Conservation (phyloP, 2,888 invertebrate genomes). For the Sthenelais limicola region DNA sequence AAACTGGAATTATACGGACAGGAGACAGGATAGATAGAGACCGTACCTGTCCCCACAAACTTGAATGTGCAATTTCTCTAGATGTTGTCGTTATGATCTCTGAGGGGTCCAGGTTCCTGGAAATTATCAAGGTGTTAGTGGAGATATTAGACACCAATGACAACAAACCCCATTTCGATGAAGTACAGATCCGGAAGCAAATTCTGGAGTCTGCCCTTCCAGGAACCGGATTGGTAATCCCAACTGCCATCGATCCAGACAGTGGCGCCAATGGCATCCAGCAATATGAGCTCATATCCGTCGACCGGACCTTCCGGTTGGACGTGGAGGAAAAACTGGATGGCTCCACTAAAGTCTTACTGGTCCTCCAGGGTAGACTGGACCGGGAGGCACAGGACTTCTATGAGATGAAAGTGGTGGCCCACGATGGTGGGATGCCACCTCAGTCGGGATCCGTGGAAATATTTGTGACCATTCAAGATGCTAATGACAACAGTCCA, state of each 20-base stretch:
- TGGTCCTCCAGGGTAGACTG: conserved; percentile 47
- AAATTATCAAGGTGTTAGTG: conserved; percentile 46
- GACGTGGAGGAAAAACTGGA: conserved; percentile 42
- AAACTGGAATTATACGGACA: conserved; percentile 50
- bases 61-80: conserved; percentile 41
- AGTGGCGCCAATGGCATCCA: conserved; percentile 46
- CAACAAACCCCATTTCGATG: conserved; percentile 50
- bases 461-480: conserved; percentile 46
- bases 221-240: conserved; percentile 48
- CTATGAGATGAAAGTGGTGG: conserved; percentile 49
- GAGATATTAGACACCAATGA: conserved; percentile 51
- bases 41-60: conserved; percentile 45
- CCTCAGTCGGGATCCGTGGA: conserved; percentile 48
- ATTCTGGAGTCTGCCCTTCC: conserved; percentile 47
- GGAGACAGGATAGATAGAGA: conserved; percentile 51
- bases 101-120: conserved; percentile 8
- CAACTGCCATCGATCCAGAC: conserved; percentile 51
- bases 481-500: conserved; percentile 52
- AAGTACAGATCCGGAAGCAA: conserved; percentile 40
- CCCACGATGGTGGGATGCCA: conserved; percentile 48
- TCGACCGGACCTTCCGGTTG: conserved; percentile 45
- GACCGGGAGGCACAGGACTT: conserved; percentile 49
- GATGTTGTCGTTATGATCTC: conserved; percentile 48
- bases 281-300: conserved; percentile 47
- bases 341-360: conserved; percentile 49